phyloP scores from a whole-genome alignment of 2,113 vertebrate species.

The Planiliza haematocheilus region DNA sequence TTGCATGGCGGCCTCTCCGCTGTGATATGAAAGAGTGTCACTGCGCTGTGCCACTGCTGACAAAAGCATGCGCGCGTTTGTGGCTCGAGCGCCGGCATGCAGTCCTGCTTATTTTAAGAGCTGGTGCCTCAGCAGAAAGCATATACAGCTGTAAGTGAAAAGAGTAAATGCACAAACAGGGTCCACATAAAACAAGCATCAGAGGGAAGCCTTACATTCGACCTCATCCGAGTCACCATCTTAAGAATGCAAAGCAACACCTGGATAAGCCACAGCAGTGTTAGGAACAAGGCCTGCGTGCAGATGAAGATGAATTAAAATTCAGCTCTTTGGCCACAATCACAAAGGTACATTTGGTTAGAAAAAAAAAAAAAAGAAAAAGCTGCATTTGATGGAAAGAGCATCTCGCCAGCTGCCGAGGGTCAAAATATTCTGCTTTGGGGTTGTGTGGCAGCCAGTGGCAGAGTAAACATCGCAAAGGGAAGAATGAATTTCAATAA shows the following conservation, averaged over 20 bases:
- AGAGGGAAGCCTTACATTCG: neutral
- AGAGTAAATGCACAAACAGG: neutral
- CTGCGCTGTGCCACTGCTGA: conserved; percentile 40
- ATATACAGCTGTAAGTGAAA: neutral
- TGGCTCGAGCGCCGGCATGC: conserved; percentile 20
- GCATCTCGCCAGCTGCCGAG: neutral
- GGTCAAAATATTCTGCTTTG: neutral
- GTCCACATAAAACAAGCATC: neutral
- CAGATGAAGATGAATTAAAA: neutral
- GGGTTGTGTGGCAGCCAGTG: neutral
- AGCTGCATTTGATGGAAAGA: conserved; percentile 1
- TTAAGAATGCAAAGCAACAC: conserved; percentile 6
- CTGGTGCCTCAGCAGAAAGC: conserved; percentile 25
- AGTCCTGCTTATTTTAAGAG: conserved; percentile 31
- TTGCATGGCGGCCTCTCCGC: conserved; percentile 59
- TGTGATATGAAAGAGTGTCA: conserved; percentile 52
- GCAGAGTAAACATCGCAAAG: neutral
- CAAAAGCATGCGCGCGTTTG: conserved; percentile 23
- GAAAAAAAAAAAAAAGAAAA: neutral
- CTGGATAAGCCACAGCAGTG: neutral
- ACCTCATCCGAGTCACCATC: neutral
- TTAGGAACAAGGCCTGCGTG: neutral
- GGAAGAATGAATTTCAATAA: conserved; percentile 3
- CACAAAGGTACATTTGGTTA: neutral
- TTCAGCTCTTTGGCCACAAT: neutral